These are phyloP conservation scores for Trichogramma dendrolimi DNA, from an alignment of 2,888 invertebrate genomes.

Conservation along the genomic window DNA sequence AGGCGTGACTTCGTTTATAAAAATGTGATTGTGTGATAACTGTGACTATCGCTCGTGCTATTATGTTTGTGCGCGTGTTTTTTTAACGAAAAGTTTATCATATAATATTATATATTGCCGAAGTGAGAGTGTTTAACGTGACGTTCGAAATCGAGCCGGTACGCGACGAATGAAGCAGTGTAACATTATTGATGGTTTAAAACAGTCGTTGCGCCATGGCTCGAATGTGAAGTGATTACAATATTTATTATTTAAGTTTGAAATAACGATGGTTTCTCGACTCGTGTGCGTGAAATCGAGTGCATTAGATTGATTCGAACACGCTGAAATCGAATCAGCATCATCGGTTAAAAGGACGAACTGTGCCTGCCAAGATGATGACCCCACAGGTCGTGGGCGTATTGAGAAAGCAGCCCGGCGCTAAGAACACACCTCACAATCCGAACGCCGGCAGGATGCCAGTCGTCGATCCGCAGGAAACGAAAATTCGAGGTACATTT, in stretches of 20 bases:
- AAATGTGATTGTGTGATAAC: no score
- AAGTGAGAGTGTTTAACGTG: no score
- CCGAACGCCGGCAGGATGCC: slow-evolving; percentile 27
- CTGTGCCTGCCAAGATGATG: slow-evolving; percentile 41
- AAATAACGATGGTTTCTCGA: background rate
- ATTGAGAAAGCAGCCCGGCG: slow-evolving; percentile 48
- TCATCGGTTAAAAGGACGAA: slow-evolving; percentile 3
- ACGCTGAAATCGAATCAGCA: background rate
- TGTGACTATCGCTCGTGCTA: no score
- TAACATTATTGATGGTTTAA: no score
- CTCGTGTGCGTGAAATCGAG: background rate
- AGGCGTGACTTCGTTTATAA: no score
- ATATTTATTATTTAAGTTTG: no score
- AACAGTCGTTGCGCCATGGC: no score
- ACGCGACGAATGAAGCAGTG: no score
- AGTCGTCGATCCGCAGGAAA: slow-evolving; percentile 46
- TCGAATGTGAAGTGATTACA: no score
- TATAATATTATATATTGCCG: no score
- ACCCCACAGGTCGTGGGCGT: slow-evolving; percentile 50
- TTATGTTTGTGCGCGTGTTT: background rate
- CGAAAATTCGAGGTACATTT: slow-evolving; percentile 45
- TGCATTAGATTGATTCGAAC: background rate
- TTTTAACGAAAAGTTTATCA: no score
- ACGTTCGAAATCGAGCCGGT: no score
- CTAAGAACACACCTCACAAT: slow-evolving; percentile 27